Evolutionary conservation across 2,888 invertebrate genomes (phyloP), one percentile per base, ranked within the genome.

Genomic region (Autographa gamma): DNA sequence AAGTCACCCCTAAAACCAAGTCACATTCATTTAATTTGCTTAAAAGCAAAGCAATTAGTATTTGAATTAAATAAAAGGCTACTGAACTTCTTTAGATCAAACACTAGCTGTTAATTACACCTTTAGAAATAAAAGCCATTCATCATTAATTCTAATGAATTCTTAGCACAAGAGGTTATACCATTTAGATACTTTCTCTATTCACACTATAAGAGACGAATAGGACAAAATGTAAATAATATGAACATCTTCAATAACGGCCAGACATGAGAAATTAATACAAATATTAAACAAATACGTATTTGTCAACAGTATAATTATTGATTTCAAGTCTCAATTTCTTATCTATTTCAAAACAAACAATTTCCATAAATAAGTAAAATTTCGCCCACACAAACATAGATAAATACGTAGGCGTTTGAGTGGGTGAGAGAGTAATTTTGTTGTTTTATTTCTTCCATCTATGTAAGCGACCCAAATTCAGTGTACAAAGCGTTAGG

Each of bases 401-500:
- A 60, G 25, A 25, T 0, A 63, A 7, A 11, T 60, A 11, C 48
- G 32, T 16, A 66, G 18, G 11, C 41, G 2, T 48, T 48, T 14
- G 19, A 56, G 19, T 19, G 13, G 11, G 19, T 13, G 54, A 13
- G 9, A 13, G 11, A 4, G 54, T 3, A n/a, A 48, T n/a, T 48
- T n/a, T 48, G 16, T 74, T 77, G 74, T 63, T 69, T 69, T 77
- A 74, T 81, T 76, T 81, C 62, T 71, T 74, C 73, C 68, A 63
- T 72, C 71, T 62, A 64, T 69, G 71, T 78, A 66, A 67, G 61
- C 75, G 81, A 83, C 83, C 83, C 73, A 74, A 76, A 80, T 83
- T 71, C 81, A 72, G 79, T 74, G 75, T 61, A 81, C 80, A 74
- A 74, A 80, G 79, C 81, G 76, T 78, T 60, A 74, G 69, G 80